Percentiles rank a stretch among this genome's conserved stretches.
Conservation (phyloP, 2,113 vertebrate genomes). For the Ammodytes marinus region DNA sequence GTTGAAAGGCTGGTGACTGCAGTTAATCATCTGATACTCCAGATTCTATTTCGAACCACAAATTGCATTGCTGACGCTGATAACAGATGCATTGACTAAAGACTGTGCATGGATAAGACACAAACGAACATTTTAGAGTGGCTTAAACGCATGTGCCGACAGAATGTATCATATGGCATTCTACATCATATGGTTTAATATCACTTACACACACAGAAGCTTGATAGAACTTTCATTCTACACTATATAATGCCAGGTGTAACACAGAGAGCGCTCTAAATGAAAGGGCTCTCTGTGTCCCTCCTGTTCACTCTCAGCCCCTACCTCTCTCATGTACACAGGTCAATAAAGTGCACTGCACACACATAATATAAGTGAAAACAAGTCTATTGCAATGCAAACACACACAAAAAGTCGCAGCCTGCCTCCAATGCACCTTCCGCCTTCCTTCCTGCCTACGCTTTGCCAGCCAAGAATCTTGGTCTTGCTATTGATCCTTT, state of each 20-base stretch:
- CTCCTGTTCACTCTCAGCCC: constrained; percentile 35
- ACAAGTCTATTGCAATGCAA: constrained; percentile 24
- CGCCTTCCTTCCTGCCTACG: constrained; percentile 35
- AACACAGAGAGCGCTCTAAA: constrained; percentile 13
- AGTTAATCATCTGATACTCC: constrained; percentile 60
- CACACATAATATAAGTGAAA: constrained; percentile 15
- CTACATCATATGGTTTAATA: not conserved
- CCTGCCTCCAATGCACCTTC: constrained; percentile 24
- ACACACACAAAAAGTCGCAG: constrained; percentile 24
- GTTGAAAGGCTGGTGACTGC: constrained; percentile 19
- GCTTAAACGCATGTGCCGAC: constrained; percentile 9
- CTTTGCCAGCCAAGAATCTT: not conserved
- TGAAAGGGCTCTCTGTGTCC: constrained; percentile 51
- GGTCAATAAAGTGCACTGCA: constrained; percentile 3
- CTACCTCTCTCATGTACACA: constrained; percentile 5
- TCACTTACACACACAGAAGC: not conserved
- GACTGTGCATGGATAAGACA: constrained; percentile 5
- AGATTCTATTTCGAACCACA: constrained; percentile 38
- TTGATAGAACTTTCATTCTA: constrained; percentile 25
- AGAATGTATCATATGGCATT: not conserved
- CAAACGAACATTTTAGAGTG: not conserved
- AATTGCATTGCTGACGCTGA: constrained; percentile 43
- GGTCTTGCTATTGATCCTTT: not conserved
- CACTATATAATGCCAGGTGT: constrained; percentile 45
- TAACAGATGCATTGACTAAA: constrained; percentile 24